Percentiles rank a stretch among this genome's conserved stretches.
Conservation (phyloP, 2,113 vertebrate species). For the Emydocephalus ijimae region DNA sequence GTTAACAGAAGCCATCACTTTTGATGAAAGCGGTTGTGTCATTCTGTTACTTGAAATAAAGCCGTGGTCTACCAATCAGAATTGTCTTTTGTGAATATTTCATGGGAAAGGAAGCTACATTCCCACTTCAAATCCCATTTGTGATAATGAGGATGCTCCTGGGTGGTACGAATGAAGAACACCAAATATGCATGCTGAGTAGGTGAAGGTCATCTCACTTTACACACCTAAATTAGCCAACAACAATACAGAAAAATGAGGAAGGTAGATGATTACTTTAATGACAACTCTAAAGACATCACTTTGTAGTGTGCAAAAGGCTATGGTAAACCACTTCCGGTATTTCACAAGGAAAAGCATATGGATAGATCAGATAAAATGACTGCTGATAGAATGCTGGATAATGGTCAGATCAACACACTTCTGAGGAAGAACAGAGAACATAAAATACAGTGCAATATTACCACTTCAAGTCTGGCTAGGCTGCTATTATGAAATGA, state of each 20-base stretch:
- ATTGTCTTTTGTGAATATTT: neutral
- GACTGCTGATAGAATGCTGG: neutral
- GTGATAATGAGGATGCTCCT: neutral
- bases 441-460: neutral
- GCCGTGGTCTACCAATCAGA: neutral
- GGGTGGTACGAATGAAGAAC: neutral
- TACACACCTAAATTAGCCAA: neutral
- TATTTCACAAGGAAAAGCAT: neutral
- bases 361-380: neutral
- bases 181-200: neutral
- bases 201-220: neutral
- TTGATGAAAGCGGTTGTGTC: neutral
- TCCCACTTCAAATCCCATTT: neutral
- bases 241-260: neutral
- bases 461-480: neutral
- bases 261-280: neutral
- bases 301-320: neutral
- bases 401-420: neutral
- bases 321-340: neutral
- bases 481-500: neutral
- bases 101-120: neutral
- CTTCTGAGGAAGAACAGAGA: neutral
- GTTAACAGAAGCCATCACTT: neutral
- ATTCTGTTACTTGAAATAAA: neutral
- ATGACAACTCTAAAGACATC: neutral